Percentiles rank a stretch among this genome's conserved stretches.
Conservation (phyloP, 2,888 invertebrate species). For the Polietes domitor region DNA sequence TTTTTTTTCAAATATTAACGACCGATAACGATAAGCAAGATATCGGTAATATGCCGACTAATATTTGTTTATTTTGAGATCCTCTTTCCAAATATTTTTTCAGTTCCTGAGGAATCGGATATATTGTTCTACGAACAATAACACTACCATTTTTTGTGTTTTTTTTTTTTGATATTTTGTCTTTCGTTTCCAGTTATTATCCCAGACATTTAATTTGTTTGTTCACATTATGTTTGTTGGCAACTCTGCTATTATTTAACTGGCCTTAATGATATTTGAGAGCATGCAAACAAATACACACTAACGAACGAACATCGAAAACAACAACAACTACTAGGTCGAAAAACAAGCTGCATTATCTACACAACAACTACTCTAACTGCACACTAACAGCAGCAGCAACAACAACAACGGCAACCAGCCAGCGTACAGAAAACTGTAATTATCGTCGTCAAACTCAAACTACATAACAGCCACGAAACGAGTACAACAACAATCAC, state of each 20-base stretch:
- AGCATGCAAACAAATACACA: conserved; percentile 48
- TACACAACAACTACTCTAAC: conserved; percentile 44
- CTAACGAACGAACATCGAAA: background rate
- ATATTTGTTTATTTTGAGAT: too few relatives aligned
- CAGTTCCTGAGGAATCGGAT: too few relatives aligned
- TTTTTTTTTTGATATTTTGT: too few relatives aligned
- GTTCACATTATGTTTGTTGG: too few relatives aligned
- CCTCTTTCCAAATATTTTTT: too few relatives aligned
- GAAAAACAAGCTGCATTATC: conserved; percentile 50
- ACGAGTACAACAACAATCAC: conserved; percentile 11
- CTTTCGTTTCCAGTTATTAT: too few relatives aligned
- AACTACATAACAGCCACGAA: conserved; percentile 35
- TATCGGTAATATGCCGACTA: too few relatives aligned
- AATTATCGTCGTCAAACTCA: conserved; percentile 47
- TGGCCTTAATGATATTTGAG: conserved; percentile 60
- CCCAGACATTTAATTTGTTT: too few relatives aligned
- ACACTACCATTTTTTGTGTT: too few relatives aligned
- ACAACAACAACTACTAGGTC: background rate
- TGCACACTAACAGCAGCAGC: conserved; percentile 33
- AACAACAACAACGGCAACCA: conserved; percentile 3
- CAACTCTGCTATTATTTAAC: conserved; percentile 40
- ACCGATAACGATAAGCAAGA: too few relatives aligned
- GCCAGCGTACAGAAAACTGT: conserved; percentile 38
- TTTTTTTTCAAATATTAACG: too few relatives aligned
- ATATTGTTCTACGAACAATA: too few relatives aligned